Conservation (phyloP, 2,888 invertebrate species). For the Orthonevra nobilis region DNA sequence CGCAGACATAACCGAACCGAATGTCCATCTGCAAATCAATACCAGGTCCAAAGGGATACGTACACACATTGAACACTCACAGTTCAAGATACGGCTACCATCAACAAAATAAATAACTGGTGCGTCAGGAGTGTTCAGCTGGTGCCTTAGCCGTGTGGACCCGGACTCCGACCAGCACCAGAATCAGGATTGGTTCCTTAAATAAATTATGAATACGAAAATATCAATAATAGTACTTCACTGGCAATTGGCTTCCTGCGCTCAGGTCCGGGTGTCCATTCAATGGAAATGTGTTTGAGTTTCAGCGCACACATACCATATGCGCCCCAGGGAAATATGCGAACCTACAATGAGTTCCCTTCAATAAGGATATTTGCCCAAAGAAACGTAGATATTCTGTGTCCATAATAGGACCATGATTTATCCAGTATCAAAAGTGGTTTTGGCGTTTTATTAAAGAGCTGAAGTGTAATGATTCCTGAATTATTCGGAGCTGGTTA, state of each 20-base stretch:
- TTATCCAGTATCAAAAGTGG: conserved; percentile 62
- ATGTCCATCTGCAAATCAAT: conserved; percentile 62
- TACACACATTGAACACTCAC: too few species aligned
- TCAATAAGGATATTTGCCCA: too few species aligned
- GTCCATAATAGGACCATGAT: conserved; percentile 45
- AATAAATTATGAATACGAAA: conserved; percentile 70
- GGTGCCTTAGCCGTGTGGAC: conserved; percentile 23
- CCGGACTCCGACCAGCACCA: conserved; percentile 7
- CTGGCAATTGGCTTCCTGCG: conserved; percentile 55
- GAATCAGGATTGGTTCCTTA: conserved; percentile 41
- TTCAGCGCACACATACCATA: conserved; percentile 3
- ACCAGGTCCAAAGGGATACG: conserved; percentile 38
- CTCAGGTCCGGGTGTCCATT: background rate
- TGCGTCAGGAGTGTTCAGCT: conserved; percentile 59
- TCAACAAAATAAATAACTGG: conserved; percentile 54
- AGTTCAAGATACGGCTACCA: too few species aligned
- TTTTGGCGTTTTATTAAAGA: conserved; percentile 68
- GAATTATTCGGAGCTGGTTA: conserved; percentile 44
- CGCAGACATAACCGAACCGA: conserved; percentile 62
- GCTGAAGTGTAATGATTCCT: conserved; percentile 62
- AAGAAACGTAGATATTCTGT: conserved; percentile 26
- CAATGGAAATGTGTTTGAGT: conserved; percentile 4
- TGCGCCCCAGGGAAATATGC: conserved; percentile 43
- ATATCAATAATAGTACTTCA: conserved; percentile 69
- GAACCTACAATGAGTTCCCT: conserved; percentile 26